Percentiles rank a stretch among this genome's conserved stretches.
phyloP scores from a whole-genome alignment of 2,797 vertebrate species.

The Tragopan temminckii region DNA sequence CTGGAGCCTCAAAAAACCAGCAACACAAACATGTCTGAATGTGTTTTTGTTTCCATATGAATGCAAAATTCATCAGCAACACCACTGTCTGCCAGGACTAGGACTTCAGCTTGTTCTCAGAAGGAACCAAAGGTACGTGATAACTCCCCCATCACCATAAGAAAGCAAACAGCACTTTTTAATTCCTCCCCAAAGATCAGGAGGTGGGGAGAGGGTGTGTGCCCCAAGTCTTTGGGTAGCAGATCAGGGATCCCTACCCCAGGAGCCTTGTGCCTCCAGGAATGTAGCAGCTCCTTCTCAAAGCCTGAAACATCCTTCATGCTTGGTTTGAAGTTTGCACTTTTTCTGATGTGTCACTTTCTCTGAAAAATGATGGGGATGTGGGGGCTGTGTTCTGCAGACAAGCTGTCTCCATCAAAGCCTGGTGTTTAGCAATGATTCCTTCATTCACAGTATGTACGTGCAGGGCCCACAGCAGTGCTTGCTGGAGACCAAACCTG shows the following conservation, averaged over 20 bases:
- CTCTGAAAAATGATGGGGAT: neutral
- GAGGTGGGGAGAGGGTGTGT: neutral
- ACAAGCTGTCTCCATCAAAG: neutral
- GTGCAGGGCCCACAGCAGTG: neutral
- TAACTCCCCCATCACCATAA: neutral
- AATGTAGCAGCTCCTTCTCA: neutral
- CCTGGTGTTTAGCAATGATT: fast-evolving
- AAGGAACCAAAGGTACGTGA: neutral
- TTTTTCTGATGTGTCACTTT: neutral
- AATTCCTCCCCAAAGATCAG: fast-evolving
- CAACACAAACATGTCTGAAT: neutral
- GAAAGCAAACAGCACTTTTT: neutral
- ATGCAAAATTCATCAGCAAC: neutral
- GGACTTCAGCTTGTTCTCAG: neutral
- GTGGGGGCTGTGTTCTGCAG: neutral
- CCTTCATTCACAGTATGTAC: neutral
- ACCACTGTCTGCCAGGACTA: neutral
- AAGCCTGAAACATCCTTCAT: neutral
- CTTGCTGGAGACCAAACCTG: neutral
- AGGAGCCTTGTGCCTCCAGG: neutral
- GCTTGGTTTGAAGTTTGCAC: neutral
- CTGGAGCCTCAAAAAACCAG: neutral
- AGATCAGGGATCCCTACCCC: neutral
- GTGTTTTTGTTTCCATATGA: neutral
- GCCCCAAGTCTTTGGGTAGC: neutral